These are phyloP conservation scores for Mya arenaria DNA, from an alignment of 1,140 invertebrate genomes.

Conservation along the genomic window DNA sequence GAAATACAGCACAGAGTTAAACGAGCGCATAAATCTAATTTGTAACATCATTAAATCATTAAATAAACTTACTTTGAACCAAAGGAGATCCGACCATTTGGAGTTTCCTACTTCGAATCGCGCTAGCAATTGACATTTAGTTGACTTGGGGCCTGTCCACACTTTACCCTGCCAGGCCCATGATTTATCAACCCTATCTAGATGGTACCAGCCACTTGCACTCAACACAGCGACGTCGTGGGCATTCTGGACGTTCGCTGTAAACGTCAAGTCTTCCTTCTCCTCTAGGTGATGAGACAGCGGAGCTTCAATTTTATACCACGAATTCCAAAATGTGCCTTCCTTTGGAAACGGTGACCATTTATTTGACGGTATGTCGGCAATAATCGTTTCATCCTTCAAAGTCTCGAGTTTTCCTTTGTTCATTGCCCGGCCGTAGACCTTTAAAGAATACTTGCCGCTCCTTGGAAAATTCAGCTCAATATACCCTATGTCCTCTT, in stretches of 20 bases:
- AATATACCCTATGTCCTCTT: background rate
- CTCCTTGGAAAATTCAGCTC: conserved; percentile 35
- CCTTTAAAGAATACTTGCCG: conserved; percentile 10
- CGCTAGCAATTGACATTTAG: conserved; percentile 6
- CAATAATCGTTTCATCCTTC: conserved; percentile 16
- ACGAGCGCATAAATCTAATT: background rate
- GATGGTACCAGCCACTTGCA: conserved; percentile 21
- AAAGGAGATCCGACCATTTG: conserved; percentile 27
- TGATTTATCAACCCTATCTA: background rate
- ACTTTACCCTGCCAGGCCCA: conserved; percentile 16
- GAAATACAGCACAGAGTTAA: background rate
- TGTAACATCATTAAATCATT: too few species aligned
- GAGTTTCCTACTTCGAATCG: conserved; percentile 23
- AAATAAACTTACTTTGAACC: conserved; percentile 30
- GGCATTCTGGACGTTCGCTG: background rate
- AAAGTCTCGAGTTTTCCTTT: background rate
- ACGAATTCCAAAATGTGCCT: background rate
- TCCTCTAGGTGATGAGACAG: conserved; percentile 14
- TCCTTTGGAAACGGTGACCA: conserved; percentile 33
- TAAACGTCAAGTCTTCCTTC: conserved; percentile 21
- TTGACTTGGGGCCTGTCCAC: conserved; percentile 32
- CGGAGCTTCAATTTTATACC: background rate
- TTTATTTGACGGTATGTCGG: conserved; percentile 6
- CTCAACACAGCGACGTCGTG: conserved; percentile 23
- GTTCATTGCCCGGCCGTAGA: background rate